phyloP scores from a whole-genome alignment of 1,140 invertebrate genomes.

The Trachymyrmex septentrionalis region DNA sequence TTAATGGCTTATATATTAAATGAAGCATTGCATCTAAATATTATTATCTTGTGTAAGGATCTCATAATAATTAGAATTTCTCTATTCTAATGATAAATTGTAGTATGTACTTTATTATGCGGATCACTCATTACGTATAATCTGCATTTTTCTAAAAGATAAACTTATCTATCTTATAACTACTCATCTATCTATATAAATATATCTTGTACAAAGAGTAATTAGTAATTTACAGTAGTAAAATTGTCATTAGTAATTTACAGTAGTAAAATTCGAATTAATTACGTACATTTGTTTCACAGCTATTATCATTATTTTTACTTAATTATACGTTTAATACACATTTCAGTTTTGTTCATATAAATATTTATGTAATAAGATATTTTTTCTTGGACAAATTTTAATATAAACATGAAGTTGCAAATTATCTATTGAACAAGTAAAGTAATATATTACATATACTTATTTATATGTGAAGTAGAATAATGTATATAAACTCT shows the following conservation, averaged over 20 bases:
- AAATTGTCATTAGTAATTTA: constrained; percentile 10
- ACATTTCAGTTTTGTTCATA: not conserved
- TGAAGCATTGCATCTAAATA: constrained; percentile 20
- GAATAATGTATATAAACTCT: constrained; percentile 5
- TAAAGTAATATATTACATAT: not conserved
- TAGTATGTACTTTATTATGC: constrained; percentile 33
- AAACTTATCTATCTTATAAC: constrained; percentile 13
- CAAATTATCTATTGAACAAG: not conserved
- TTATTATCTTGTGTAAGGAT: constrained; percentile 4
- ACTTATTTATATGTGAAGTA: not conserved
- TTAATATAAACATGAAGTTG: not conserved
- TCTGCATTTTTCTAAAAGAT: not conserved
- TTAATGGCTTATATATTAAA: constrained; percentile 32
- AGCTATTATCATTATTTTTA: constrained; percentile 7
- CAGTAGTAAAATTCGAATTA: not conserved
- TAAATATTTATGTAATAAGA: not conserved
- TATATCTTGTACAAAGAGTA: not conserved
- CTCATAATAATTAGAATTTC: constrained; percentile 39
- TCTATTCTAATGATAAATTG: constrained; percentile 44
- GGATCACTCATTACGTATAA: constrained; percentile 15
- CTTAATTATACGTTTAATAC: constrained; percentile 18
- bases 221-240: not conserved
- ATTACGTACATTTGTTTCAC: not conserved
- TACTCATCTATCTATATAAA: too few species aligned
- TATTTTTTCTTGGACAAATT: constrained; percentile 5